Evolutionary conservation across 1,140 invertebrate genomes (phyloP).

Genomic region (Drosophila arawakana): DNA sequence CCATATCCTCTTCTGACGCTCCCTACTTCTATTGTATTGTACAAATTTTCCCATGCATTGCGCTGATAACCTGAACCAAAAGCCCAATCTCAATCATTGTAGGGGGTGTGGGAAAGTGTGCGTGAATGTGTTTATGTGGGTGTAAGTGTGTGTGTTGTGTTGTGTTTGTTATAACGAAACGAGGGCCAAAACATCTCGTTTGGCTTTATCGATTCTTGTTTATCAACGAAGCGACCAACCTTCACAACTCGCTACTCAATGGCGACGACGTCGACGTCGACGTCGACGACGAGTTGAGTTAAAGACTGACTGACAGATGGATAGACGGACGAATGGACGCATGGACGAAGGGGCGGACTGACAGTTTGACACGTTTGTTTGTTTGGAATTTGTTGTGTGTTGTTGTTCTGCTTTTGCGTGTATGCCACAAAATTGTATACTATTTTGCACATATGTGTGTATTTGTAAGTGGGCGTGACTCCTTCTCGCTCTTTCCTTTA

Average conservation of each 20-base stretch:
- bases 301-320: constrained; percentile 44
- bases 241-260: constrained; percentile 28
- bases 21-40: constrained; percentile 51
- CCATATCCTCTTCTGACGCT: constrained; percentile 24
- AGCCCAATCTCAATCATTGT: constrained; percentile 11
- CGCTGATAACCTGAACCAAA: constrained; percentile 43
- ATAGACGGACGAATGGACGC: constrained; percentile 24
- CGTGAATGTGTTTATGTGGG: constrained; percentile 17
- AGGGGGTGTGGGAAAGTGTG: neutral
- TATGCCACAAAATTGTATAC: constrained; percentile 29
- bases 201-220: constrained; percentile 64
- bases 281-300: constrained; percentile 17
- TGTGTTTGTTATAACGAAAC: constrained; percentile 27
- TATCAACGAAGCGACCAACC: constrained; percentile 55
- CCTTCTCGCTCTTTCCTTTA: neutral
- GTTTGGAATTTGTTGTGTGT: constrained; percentile 45
- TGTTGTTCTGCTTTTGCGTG: constrained; percentile 44
- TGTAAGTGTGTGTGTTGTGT: constrained; percentile 16
- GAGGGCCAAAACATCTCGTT: constrained; percentile 46
- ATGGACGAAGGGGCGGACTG: constrained; percentile 30
- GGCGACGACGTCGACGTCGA: constrained; percentile 21
- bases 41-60: constrained; percentile 39
- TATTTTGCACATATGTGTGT: constrained; percentile 25
- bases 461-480: constrained; percentile 24
- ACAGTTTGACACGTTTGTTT: constrained; percentile 52